A percentile compares a stretch with the other conserved stretches of the same genome.
phyloP scores from a whole-genome alignment of 2,797 vertebrate genomes.

The Menidia menidia region DNA sequence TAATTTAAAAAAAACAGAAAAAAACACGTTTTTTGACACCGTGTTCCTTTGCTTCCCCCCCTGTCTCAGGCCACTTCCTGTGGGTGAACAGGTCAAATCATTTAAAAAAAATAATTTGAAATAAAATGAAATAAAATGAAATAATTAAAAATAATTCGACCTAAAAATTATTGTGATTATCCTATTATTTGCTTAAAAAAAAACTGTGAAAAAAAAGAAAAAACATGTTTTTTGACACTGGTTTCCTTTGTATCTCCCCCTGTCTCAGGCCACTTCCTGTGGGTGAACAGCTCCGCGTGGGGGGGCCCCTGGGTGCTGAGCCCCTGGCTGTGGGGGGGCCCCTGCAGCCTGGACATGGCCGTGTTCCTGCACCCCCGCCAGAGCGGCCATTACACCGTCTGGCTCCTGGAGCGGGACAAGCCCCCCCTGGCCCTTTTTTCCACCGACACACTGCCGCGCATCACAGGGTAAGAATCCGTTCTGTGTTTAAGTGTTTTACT shows the following conservation, averaged over 20 bases:
- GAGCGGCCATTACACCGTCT: conserved; percentile 82
- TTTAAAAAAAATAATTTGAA: too few relatives aligned
- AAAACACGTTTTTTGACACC: too few relatives aligned
- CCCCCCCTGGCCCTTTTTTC: conserved; percentile 77
- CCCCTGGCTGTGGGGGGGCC: conserved; percentile 80
- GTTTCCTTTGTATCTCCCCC: conserved; percentile 1
- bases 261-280: conserved; percentile 79
- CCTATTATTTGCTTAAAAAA: background rate
- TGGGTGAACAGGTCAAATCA: conserved; percentile 74
- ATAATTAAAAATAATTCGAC: too few relatives aligned
- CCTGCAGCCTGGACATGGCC: conserved; percentile 82
- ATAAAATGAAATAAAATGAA: too few relatives aligned
- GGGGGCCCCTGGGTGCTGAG: conserved; percentile 85
- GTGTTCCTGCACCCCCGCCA: conserved; percentile 83
- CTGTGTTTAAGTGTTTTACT: background rate
- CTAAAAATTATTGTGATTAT: background rate
- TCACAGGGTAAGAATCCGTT: conserved; percentile 79
- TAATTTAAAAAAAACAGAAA: background rate
- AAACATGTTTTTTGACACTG: too few relatives aligned
- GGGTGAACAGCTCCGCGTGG: conserved; percentile 79
- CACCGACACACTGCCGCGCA: conserved; percentile 77
- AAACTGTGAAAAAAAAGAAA: background rate
- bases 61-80: conserved; percentile 78
- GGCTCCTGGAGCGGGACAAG: conserved; percentile 83
- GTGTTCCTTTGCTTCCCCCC: background rate